phyloP scores from a whole-genome alignment of 2,797 vertebrate genomes.

The Leuciscus waleckii region DNA sequence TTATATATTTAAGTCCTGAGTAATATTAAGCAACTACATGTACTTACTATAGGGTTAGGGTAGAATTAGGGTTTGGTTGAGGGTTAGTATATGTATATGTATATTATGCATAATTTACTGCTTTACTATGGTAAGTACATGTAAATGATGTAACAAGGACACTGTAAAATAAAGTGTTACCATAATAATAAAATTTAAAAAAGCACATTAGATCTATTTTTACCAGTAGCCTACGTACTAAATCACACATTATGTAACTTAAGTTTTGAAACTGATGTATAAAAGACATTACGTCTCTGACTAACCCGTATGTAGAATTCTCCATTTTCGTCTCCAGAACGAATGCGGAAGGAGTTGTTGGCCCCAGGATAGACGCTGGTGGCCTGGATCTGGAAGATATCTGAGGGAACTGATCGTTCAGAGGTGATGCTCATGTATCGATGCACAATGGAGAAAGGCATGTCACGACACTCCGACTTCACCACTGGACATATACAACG shows the following conservation, averaged over 20 bases:
- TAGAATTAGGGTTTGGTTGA: too few species aligned
- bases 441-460: constrained; percentile 88
- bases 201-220: background rate
- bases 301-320: constrained; percentile 93
- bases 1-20: too few species aligned
- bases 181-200: background rate
- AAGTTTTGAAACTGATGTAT: background rate
- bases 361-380: constrained; percentile 89
- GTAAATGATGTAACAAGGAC: too few species aligned
- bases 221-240: background rate
- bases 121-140: too few species aligned
- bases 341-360: constrained; percentile 92
- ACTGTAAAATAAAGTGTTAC: too few species aligned
- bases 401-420: constrained; percentile 86
- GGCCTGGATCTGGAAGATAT: constrained; percentile 94
- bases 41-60: too few species aligned
- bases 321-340: constrained; percentile 84
- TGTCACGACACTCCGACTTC: constrained; percentile 84
- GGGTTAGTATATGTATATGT: too few species aligned
- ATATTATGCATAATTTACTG: too few species aligned
- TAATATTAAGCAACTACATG: too few species aligned
- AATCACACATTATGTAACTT: background rate
- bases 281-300: background rate
- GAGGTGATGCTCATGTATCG: constrained; percentile 95
- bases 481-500: constrained; percentile 86